Base-by-base conservation (phyloP, 2,113 vertebrate species). In the Dipodomys spectabilis region DNA sequence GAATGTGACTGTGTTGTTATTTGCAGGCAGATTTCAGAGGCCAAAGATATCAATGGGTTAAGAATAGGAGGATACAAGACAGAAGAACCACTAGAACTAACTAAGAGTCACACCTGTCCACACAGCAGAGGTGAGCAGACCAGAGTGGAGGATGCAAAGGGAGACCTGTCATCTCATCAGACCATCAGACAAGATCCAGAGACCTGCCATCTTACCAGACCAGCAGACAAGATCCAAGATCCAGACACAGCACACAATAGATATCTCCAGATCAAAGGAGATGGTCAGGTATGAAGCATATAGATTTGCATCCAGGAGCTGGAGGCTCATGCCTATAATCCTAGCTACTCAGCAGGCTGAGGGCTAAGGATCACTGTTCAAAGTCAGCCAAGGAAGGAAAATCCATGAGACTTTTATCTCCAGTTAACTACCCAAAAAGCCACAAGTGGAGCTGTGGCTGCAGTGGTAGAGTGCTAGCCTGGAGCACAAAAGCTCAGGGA, bases 91-190 rank as follows among this genome's bases (percentile, higher is more conserved):
- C 4, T 5, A 15, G 77, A n/a, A 23, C 19, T 6, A 27, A 74
- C 32, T 2, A 69, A 35, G 49, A 49, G n/a, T 30, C 32, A 60
- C 8, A 18, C 8, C 8, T 28, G 7, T 6, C 22, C 35, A 68
- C 7, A 9, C 1, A 28, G 67, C 62, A 9, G n/a, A 60, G 27
- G 25, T 23, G 2, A 27, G 83, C 15, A 20, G 45, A 18, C 22
- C 15, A 2, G 6, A 73, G 53, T 0, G 8, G 35, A 39, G 5
- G 35, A 3, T 1, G 4, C 1, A 0, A 28, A 5, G 49, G 60
- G 12, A 81, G 25, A 28, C n/a, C 53, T 16, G 18, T 1, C 2
- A 3, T 39, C 60, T 23, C 23, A 45, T 6, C 65, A 32, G 20
- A 2, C 6, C 16, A 12, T n/a, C 1, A 32, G n/a, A 10, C 1